Percentiles rank a stretch among this genome's conserved stretches.
phyloP scores from a whole-genome alignment of 2,797 vertebrate species.

The Mormyrops boulengeri region DNA sequence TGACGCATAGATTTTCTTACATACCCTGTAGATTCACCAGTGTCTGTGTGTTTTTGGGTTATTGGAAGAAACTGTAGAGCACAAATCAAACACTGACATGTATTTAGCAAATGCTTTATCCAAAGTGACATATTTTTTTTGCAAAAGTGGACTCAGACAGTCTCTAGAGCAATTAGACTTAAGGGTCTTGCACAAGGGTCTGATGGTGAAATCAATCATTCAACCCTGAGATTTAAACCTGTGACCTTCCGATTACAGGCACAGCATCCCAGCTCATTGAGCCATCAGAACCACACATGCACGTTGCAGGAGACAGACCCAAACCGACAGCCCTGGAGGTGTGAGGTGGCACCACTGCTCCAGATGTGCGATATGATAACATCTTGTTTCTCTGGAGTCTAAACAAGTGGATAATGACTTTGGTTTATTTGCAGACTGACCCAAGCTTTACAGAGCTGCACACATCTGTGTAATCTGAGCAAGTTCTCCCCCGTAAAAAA shows the following conservation, averaged over 20 bases:
- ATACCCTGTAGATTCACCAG: not conserved
- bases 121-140: not conserved
- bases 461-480: not conserved
- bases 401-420: not conserved
- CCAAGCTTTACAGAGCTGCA: not conserved
- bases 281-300: not conserved
- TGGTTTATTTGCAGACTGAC: not conserved
- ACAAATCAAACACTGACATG: not conserved
- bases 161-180: not conserved
- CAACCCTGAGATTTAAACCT: not conserved
- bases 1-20: not conserved
- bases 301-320: not conserved
- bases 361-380: not conserved
- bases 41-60: not conserved
- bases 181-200: not conserved
- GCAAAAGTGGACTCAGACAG: not conserved
- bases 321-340: not conserved
- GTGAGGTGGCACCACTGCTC: not conserved
- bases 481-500: not conserved
- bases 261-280: not conserved
- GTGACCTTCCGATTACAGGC: not conserved
- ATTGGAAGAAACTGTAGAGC: not conserved
- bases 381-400: not conserved
- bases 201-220: not conserved
- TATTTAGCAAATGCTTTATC: not conserved